These are phyloP conservation scores for Lipophrys pholis DNA, from an alignment of 2,113 vertebrate species.

Conservation along the genomic window DNA sequence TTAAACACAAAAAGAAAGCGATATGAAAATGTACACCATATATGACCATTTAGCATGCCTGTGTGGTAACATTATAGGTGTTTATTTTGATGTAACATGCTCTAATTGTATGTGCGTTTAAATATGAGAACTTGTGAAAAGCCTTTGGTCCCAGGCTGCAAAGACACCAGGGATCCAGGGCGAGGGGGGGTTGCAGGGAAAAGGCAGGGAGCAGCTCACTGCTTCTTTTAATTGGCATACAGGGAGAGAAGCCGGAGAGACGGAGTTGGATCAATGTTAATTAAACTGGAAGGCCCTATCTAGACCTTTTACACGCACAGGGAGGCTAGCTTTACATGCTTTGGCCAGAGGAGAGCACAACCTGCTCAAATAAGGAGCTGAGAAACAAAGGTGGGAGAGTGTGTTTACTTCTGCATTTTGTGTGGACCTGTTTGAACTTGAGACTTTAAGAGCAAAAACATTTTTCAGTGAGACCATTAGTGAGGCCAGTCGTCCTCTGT, in stretches of 20 bases:
- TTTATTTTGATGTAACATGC: conserved; percentile 43
- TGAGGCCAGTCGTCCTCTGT: neutral
- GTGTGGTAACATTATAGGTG: conserved; percentile 35
- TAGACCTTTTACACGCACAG: conserved; percentile 90
- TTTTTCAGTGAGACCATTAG: neutral
- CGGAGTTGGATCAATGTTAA: conserved; percentile 70
- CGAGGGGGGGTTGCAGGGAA: conserved; percentile 14
- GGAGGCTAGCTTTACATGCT: conserved; percentile 66
- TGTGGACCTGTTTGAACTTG: neutral
- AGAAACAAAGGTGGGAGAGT: conserved; percentile 45
- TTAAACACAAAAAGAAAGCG: neutral
- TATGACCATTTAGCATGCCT: neutral
- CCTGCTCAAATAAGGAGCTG: conserved; percentile 42
- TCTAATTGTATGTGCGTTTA: conserved; percentile 35
- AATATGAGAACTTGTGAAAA: conserved; percentile 45
- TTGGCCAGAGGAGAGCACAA: conserved; percentile 33
- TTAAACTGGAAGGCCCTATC: conserved; percentile 68
- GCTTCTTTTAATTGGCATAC: conserved; percentile 78
- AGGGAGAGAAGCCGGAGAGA: conserved; percentile 48
- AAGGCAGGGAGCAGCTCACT: conserved; percentile 36
- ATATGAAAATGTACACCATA: neutral
- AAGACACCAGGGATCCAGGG: conserved; percentile 44
- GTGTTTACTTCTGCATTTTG: neutral
- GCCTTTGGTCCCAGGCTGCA: conserved; percentile 48
- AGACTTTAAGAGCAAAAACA: neutral